Percentiles rank a stretch among this genome's conserved stretches.
These are phyloP conservation scores for Monomorium pharaonis DNA, from an alignment of 1,140 invertebrate genomes.

Conservation along the genomic window DNA sequence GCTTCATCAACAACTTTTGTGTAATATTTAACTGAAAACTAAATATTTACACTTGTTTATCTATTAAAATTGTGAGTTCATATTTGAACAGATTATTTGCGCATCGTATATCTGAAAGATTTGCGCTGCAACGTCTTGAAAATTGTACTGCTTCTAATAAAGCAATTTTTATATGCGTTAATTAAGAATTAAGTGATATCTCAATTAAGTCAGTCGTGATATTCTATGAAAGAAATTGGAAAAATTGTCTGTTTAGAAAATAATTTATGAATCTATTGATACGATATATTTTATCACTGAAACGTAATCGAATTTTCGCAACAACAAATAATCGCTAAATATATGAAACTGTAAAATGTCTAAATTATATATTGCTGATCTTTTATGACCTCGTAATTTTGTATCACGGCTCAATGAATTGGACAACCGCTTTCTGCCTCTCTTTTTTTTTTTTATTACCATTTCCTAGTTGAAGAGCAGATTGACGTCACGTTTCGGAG, in stretches of 20 bases:
- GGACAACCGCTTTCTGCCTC: not conserved
- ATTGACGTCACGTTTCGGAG: not conserved
- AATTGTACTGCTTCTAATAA: not conserved
- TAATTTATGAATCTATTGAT: not conserved
- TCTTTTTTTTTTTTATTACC: no score
- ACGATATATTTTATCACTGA: not conserved
- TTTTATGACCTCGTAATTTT: not conserved
- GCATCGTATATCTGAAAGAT: not conserved
- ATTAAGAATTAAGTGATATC: not conserved
- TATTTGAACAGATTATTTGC: not conserved
- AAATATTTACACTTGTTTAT: not conserved
- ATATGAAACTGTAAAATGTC: not conserved
- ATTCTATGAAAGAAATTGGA: not conserved
- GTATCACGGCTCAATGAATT: not conserved
- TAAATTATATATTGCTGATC: not conserved
- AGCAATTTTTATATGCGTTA: not conserved
- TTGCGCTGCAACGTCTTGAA: not conserved
- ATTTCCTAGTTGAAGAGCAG: not conserved
- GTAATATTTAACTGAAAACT: not conserved
- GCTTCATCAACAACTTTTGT: not conserved
- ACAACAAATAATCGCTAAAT: not conserved
- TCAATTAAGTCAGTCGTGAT: not conserved
- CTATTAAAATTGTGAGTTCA: not conserved
- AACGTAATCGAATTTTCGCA: not conserved
- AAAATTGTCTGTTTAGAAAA: not conserved